Conservation (phyloP, 2,888 invertebrate species). For the Aleiodes alternator region DNA sequence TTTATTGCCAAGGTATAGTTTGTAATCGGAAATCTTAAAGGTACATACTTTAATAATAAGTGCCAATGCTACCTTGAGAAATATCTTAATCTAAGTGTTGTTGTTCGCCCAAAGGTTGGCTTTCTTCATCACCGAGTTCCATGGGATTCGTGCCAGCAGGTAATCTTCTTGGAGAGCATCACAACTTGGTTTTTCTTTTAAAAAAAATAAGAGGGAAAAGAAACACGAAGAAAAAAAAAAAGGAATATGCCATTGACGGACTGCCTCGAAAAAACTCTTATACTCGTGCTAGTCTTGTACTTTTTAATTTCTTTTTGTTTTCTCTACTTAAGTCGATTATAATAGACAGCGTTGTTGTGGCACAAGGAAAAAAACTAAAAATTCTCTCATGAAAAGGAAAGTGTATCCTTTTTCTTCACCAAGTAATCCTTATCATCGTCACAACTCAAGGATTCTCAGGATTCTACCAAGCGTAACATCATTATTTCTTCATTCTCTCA, state of each 20-base stretch:
- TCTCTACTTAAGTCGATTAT: conserved; percentile 28
- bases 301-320: background rate
- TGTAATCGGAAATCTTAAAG: conserved; percentile 21
- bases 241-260: conserved; percentile 11
- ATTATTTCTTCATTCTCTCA: too few relatives aligned
- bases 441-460: too few relatives aligned
- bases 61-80: conserved; percentile 25
- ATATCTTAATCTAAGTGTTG: conserved; percentile 13
- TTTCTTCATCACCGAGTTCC: conserved; percentile 24
- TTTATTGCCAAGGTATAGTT: conserved; percentile 16
- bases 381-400: conserved; percentile 14
- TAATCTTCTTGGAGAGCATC: conserved; percentile 49
- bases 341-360: background rate
- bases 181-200: too few relatives aligned
- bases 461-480: too few relatives aligned
- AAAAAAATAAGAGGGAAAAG: too few relatives aligned
- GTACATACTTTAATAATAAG: conserved; percentile 25
- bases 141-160: conserved; percentile 47
- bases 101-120: background rate
- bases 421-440: background rate
- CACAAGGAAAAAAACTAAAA: background rate
- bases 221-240: conserved; percentile 1
- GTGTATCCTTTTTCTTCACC: conserved; percentile 15
- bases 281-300: background rate
- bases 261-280: background rate